Evolutionary conservation across 1,140 invertebrate genomes (phyloP), one percentile per base, ranked within the genome.

Genomic region (Euschistus heros): DNA sequence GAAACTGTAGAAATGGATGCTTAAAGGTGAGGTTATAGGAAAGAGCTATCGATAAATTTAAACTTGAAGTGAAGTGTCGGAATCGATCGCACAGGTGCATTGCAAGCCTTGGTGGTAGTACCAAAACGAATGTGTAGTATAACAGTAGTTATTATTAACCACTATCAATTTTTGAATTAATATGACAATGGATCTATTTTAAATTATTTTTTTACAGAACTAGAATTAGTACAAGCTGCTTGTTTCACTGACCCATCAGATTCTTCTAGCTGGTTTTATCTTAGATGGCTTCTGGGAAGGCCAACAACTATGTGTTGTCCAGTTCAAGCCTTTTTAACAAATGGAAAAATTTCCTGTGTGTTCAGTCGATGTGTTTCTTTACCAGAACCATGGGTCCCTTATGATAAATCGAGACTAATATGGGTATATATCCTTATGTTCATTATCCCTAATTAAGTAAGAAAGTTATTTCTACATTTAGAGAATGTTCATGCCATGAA

Each of bases 181-280:
- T n/a, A n/a, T n/a, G n/a, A n/a, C n/a, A n/a, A n/a, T n/a, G n/a
- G n/a, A n/a, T n/a, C n/a, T n/a, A n/a, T n/a, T n/a, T n/a, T n/a
- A n/a, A n/a, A n/a, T n/a, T 52, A 52, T 18, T 50, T 65, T 60
- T 68, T 72, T 76, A 66, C 69, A 79, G 87, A 98, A 77, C 79
- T 95, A 70, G 85, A 91, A 73, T 80, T 95, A 68, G 91, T 97
- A 0, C 84, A 92, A 76, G 94, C 88, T 79, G 94, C 95, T 30
- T 88, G 92, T 24, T 98, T 97, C 74, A 98, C 94, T 17, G 95
- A 99, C 80, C 95, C 95, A 26, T 86, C 86, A 75, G 95, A 98
- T 76, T 93, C 94, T 68, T 97, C 94, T 79, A 91, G 92, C 44
- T 98, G 95, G 94, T 97, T 98, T 79, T 98, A 98, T 78, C 88